A percentile compares a stretch with the other conserved stretches of the same genome.
Conservation (phyloP, 2,797 vertebrate species). For the Anabas testudineus region DNA sequence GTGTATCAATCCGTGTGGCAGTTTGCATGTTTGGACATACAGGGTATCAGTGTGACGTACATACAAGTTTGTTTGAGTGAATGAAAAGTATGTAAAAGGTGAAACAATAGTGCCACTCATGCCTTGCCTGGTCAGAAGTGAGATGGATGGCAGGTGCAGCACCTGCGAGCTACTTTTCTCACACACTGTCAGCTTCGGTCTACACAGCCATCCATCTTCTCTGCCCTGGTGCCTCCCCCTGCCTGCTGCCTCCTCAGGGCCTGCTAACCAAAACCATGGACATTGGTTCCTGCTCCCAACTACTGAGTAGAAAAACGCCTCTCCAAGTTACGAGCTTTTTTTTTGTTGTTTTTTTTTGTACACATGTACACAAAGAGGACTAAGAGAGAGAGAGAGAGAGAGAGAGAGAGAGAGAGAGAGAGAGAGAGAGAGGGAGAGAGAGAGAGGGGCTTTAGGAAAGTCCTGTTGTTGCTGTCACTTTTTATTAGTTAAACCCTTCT, state of each 20-base stretch:
- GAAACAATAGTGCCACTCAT: conserved; percentile 65
- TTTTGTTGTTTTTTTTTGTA: conserved; percentile 19
- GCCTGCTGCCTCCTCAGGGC: conserved; percentile 62
- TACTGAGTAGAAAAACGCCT: conserved; percentile 55
- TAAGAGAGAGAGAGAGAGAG: conserved; percentile 17
- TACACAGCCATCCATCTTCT: conserved; percentile 80
- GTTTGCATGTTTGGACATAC: background rate
- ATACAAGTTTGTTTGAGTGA: conserved; percentile 17
- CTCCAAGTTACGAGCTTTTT: conserved; percentile 39
- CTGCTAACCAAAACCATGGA: conserved; percentile 66
- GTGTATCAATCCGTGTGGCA: conserved; percentile 6
- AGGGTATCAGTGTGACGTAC: background rate
- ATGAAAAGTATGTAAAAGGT: conserved; percentile 59
- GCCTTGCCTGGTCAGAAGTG: conserved; percentile 72
- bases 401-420: background rate
- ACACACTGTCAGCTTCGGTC: conserved; percentile 78
- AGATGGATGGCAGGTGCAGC: conserved; percentile 81
- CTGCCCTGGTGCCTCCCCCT: conserved; percentile 60
- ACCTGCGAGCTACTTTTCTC: conserved; percentile 81
- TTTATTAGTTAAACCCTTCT: conserved; percentile 71
- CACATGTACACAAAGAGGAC: background rate
- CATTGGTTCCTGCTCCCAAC: conserved; percentile 50
- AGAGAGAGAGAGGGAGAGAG: background rate
- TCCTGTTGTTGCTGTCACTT: conserved; percentile 75
- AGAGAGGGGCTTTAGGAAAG: conserved; percentile 52